Evolutionary conservation across 2,888 invertebrate genomes (phyloP), one percentile per base, ranked within the genome.

Genomic region (Desoria tigrina): DNA sequence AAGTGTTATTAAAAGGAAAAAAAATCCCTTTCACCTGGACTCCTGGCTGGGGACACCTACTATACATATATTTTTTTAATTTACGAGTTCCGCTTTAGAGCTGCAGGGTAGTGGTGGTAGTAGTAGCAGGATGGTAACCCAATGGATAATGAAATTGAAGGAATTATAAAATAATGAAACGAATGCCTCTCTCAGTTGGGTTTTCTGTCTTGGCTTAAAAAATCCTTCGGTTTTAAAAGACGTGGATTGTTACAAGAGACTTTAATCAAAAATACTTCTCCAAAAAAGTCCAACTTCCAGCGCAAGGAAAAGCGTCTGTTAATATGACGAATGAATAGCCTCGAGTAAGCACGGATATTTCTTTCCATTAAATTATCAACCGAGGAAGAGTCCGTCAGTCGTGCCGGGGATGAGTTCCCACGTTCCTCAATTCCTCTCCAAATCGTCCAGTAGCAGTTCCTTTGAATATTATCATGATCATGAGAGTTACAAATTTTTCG

Each of bases 71-170:
- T n/a, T n/a, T n/a, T n/a, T n/a, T n/a, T n/a, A n/a, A n/a, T 32
- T 32, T 32, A 32, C 32, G 6, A 32, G 11, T 32, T 32, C 32
- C 32, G 11, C 32, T 32, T 11, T 32, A 21, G 4, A 16, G 51
- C 51, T 51, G 4, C 51, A 9, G 28, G 32, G 54, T 18, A n/a
- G 14, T 32, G n/a, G n/a, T n/a, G n/a, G n/a, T n/a, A n/a, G n/a
- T n/a, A n/a, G 26, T 54, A 32, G 32, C 54, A 54, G n/a, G n/a
- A n/a, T 54, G 54, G 27, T 61, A 64, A 68, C 61, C 64, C 61
- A 68, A 68, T 68, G 68, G 61, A 54, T 61, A 68, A 68, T 68
- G 68, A 65, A 54, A 64, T 50, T 61, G 61, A 68, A 68, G 64
- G 64, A 68, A 68, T 68, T 61, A 42, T 37, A 21, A 11, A 24